phyloP scores from a whole-genome alignment of 2,888 invertebrate species.

The Acheta domesticus region DNA sequence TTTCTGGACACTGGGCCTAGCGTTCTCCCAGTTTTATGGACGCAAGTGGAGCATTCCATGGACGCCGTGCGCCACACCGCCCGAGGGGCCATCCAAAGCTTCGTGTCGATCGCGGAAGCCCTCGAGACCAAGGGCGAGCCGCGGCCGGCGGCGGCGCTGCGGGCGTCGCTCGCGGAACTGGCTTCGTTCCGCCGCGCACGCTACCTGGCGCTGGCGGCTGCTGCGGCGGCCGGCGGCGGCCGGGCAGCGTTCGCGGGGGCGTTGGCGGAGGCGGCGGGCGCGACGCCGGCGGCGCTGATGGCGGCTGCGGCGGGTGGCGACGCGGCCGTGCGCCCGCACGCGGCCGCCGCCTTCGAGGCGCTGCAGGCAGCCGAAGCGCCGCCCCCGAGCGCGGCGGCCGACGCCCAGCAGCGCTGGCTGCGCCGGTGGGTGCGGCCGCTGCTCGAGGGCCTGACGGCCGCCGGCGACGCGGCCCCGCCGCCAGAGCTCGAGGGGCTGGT shows the following conservation, averaged over 20 bases:
- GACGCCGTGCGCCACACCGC: background rate
- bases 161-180: background rate
- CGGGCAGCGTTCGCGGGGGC: background rate
- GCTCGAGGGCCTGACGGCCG: background rate
- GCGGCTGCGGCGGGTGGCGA: background rate
- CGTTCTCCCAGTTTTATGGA: background rate
- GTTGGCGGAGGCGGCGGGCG: background rate
- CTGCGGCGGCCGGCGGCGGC: background rate
- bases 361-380: background rate
- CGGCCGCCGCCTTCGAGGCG: background rate
- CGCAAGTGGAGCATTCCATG: background rate
- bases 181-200: background rate
- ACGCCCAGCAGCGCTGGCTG: background rate
- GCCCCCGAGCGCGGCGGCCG: background rate
- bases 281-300: background rate
- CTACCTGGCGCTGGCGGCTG: background rate
- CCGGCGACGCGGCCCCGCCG: background rate
- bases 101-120: background rate
- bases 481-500: background rate
- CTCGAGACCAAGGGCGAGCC: background rate
- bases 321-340: background rate
- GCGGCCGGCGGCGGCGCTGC: background rate
- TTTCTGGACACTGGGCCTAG: background rate
- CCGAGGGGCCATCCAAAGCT: background rate
- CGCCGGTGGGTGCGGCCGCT: background rate